A percentile compares a stretch with the other conserved stretches of the same genome.
phyloP scores from a whole-genome alignment of 2,888 invertebrate species.

The Cacoxenus indagator region DNA sequence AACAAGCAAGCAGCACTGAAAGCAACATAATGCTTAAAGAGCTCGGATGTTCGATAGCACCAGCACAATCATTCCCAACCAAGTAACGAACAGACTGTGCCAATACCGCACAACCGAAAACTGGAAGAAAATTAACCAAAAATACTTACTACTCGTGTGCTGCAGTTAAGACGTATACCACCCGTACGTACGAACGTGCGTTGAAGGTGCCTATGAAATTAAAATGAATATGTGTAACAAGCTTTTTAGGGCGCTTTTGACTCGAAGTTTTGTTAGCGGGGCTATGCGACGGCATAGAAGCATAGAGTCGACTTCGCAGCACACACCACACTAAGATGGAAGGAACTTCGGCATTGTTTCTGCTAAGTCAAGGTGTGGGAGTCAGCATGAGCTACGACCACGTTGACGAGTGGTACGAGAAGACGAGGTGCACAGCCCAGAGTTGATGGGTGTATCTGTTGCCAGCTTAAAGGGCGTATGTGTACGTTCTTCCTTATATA shows the following conservation, averaged over 20 bases:
- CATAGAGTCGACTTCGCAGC: constrained; percentile 24
- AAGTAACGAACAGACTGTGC: neutral
- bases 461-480: neutral
- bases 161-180: constrained; percentile 55
- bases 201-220: constrained; percentile 46
- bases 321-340: constrained; percentile 48
- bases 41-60: constrained; percentile 59
- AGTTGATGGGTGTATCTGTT: neutral
- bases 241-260: constrained; percentile 48
- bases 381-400: neutral
- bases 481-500: constrained; percentile 3
- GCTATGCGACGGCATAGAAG: neutral
- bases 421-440: neutral
- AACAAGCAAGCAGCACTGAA: constrained; percentile 17
- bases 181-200: neutral
- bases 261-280: constrained; percentile 45
- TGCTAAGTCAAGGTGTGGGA: constrained; percentile 34
- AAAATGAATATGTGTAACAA: constrained; percentile 43
- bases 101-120: constrained; percentile 54
- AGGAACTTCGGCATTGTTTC: constrained; percentile 56
- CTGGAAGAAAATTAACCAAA: constrained; percentile 65
- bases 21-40: constrained; percentile 40
- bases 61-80: neutral
- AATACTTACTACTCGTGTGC: constrained; percentile 66
- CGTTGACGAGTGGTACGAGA: neutral